Evolutionary conservation across 2,797 vertebrate genomes (phyloP), one percentile per base, ranked within the genome.

Genomic region (Girardinus metallicus): DNA sequence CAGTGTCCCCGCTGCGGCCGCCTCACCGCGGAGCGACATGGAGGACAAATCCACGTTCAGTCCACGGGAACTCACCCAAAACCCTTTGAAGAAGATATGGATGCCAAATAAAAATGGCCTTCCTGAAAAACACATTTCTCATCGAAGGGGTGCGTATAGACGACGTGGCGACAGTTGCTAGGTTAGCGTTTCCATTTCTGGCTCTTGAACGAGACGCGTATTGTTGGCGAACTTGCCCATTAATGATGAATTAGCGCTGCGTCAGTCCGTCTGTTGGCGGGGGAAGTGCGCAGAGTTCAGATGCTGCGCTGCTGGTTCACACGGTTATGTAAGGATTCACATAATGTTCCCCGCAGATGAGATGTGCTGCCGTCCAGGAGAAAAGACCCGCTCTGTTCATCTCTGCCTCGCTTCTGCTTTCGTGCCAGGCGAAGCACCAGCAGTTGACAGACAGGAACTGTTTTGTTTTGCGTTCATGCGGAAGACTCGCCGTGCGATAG

Each of bases 51-150:
- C 81, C 0, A 86, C 89, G 75, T 80, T 94, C 41, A 88, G 74
- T 0, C 96, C 96, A 23, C 94, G 96, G 72, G 97, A 98, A 76
- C 94, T 98, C 71, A 98, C 97, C 7, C 97, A 98, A 78, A 98
- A 98, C 87, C 97, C 97, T 0, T 92, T 98, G 36, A 97, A 98
- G 94, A 98, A 98, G 92, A 98, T 98, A 79, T 98, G 97, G 97
- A 96, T 98, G 94, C 97, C 97, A 3, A 97, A 91, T 83, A 97
- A 96, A 94, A 97, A 98, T 83, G 97, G 97, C 87, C 96, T 95
- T 75, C 97, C 97, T 0, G 97, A 97, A 34, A 95, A 94, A 78
- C 96, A 97, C 91, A 97, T 96, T 87, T 96, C 95, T 80, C 97
- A 97, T 80, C 96, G 97, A 83, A 97, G 95, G 90, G 97, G 97